Evolutionary conservation across 2,113 vertebrate genomes (phyloP).

Genomic region (Natator depressus): DNA sequence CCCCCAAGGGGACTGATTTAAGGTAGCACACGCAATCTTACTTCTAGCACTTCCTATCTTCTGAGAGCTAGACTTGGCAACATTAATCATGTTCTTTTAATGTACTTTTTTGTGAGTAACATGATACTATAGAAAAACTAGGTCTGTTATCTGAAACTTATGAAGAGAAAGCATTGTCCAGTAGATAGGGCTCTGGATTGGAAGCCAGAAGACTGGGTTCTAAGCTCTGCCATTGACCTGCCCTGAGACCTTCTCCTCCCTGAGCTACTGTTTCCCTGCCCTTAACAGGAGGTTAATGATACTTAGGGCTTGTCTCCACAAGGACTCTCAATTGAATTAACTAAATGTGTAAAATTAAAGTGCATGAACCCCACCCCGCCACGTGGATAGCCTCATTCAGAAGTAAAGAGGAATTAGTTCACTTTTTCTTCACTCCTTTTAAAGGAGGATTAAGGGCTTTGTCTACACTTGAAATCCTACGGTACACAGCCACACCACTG

Average conservation of each 20-base stretch:
- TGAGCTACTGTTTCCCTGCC: background rate
- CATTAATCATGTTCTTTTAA: background rate
- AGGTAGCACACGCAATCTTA: background rate
- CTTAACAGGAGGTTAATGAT: background rate
- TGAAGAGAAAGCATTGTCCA: background rate
- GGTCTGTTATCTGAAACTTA: background rate
- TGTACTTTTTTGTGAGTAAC: background rate
- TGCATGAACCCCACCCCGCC: background rate
- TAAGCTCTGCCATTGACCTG: background rate
- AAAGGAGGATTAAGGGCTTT: background rate
- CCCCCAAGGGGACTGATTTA: background rate
- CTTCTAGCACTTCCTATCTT: background rate
- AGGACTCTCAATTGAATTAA: background rate
- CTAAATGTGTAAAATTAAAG: background rate
- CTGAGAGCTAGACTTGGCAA: background rate
- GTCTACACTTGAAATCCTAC: background rate
- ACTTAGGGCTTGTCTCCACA: background rate
- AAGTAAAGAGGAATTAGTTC: background rate
- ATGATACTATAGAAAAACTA: background rate
- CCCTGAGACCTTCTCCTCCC: background rate
- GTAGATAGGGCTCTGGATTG: background rate
- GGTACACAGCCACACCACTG: background rate
- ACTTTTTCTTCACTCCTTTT: background rate
- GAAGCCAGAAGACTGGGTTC: background rate
- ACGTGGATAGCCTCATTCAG: background rate